Evolutionary conservation across 2,888 invertebrate genomes (phyloP).

Genomic region (Aleiodes testaceus): DNA sequence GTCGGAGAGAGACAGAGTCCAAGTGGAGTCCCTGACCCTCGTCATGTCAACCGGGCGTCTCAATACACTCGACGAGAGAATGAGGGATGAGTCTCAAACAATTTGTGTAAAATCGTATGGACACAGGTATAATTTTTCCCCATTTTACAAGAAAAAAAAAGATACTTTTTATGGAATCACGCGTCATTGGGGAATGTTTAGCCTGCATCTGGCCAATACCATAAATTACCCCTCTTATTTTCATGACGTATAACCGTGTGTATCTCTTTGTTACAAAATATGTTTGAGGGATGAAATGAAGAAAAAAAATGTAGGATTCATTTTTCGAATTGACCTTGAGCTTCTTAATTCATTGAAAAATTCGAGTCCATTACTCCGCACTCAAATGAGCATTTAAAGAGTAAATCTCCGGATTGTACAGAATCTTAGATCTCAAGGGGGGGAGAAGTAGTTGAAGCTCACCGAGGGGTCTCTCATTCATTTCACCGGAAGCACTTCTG

Average conservation of each 20-base stretch:
- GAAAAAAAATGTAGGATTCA: too few relatives aligned
- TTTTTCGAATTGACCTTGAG: slow-evolving; percentile 15
- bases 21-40: slow-evolving; percentile 63
- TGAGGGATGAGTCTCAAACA: slow-evolving; percentile 51
- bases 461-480: slow-evolving; percentile 60
- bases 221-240: slow-evolving; percentile 61
- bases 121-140: slow-evolving; percentile 31
- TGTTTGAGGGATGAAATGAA: not conserved
- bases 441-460: slow-evolving; percentile 17
- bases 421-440: slow-evolving; percentile 9
- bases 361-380: slow-evolving; percentile 51
- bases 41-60: slow-evolving; percentile 68
- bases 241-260: slow-evolving; percentile 16
- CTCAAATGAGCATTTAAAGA: slow-evolving; percentile 65
- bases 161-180: too few relatives aligned
- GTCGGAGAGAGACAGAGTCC: not conserved
- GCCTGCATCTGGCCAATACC: slow-evolving; percentile 55
- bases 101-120: slow-evolving; percentile 61
- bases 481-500: slow-evolving; percentile 65
- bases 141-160: too few relatives aligned
- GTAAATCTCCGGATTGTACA: slow-evolving; percentile 28
- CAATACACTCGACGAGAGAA: slow-evolving; percentile 59
- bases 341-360: not conserved
- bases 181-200: slow-evolving; percentile 51
- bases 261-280: slow-evolving; percentile 17